phyloP scores from a whole-genome alignment of 2,888 invertebrate species.

The Atethmia centrago region DNA sequence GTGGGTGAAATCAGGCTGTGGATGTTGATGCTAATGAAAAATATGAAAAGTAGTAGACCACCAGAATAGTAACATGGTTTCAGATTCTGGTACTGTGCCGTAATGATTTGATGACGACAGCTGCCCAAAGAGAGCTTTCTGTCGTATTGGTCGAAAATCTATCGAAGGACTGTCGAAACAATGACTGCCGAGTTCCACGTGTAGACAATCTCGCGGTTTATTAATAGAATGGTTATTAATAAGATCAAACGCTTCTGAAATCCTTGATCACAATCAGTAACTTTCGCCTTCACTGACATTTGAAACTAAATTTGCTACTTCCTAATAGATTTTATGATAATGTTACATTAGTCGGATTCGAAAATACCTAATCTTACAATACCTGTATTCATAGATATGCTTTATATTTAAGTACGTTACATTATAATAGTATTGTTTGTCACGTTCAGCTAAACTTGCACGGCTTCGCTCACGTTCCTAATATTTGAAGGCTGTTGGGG shows the following conservation, averaged over 20 bases:
- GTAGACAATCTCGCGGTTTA: background rate
- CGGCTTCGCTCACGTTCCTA: conserved; percentile 43
- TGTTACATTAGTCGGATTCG: background rate
- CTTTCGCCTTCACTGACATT: conserved; percentile 25
- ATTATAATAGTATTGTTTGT: conserved; percentile 9
- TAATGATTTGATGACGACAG: no score
- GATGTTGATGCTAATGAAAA: no score
- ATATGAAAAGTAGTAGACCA: no score
- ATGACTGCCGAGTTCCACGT: background rate
- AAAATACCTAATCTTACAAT: conserved; percentile 5
- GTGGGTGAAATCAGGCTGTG: no score
- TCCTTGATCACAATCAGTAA: background rate
- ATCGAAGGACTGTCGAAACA: no score
- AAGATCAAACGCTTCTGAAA: background rate
- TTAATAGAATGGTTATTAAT: background rate
- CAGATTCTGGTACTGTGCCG: no score
- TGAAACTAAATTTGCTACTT: background rate
- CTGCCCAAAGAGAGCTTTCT: no score
- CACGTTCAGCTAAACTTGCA: conserved; percentile 23
- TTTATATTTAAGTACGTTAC: conserved; percentile 1
- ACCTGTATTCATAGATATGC: background rate
- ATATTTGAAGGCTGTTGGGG: conserved; percentile 11
- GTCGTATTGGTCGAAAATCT: background rate
- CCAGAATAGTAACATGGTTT: no score
- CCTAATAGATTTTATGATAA: background rate